phyloP scores from a whole-genome alignment of 2,797 vertebrate species.

The Sandelia bainsii region DNA sequence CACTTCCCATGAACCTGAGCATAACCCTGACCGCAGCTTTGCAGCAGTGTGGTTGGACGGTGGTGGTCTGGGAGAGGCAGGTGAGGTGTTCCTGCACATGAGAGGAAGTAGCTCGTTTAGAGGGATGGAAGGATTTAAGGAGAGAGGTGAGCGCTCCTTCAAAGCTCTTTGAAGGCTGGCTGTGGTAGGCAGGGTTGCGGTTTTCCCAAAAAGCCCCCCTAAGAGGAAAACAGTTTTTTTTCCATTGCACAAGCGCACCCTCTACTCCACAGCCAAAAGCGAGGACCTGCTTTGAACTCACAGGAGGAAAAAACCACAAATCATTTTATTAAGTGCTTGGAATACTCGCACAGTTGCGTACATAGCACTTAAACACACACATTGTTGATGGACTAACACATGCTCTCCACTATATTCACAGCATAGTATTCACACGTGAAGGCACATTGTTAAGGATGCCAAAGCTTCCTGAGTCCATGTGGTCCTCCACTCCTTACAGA shows the following conservation, averaged over 20 bases:
- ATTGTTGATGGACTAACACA: constrained; percentile 57
- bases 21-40: constrained; percentile 44
- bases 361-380: constrained; percentile 58
- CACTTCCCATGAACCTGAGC: constrained; percentile 59
- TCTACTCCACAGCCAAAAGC: constrained; percentile 71
- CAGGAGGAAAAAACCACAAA: constrained; percentile 74
- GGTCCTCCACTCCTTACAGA: constrained; percentile 16
- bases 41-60: constrained; percentile 41
- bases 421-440: constrained; percentile 23
- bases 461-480: constrained; percentile 42
- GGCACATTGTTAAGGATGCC: constrained; percentile 52
- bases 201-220: constrained; percentile 72
- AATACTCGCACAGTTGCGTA: constrained; percentile 58
- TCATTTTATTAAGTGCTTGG: constrained; percentile 84
- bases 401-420: constrained; percentile 23
- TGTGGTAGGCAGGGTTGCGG: constrained; percentile 77
- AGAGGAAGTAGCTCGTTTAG: constrained; percentile 68
- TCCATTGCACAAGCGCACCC: constrained; percentile 78
- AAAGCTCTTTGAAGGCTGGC: constrained; percentile 73
- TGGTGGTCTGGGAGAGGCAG: constrained; percentile 45
- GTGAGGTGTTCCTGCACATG: constrained; percentile 55
- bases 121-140: constrained; percentile 61
- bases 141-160: constrained; percentile 70
- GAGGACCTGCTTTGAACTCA: constrained; percentile 79
- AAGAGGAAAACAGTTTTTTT: constrained; percentile 74